Base-by-base conservation (phyloP, 2,113 vertebrate species). In the Haplochromis vanheusdeni region DNA sequence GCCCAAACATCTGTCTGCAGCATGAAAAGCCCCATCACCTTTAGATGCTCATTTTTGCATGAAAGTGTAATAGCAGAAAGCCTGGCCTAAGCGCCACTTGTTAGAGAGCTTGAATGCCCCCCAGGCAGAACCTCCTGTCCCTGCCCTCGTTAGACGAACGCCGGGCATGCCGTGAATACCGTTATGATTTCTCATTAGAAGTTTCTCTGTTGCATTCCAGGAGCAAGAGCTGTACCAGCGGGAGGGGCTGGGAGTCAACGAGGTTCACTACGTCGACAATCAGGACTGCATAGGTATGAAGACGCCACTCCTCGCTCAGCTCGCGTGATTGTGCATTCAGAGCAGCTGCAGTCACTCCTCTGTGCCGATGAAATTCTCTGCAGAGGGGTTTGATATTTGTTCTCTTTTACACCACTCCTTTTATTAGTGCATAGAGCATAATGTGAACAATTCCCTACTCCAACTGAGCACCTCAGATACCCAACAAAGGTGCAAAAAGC, bases 261-360 rank as follows among this genome's bases (percentile, higher is more conserved):
- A 99, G 96, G 98, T 99, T 3, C 98, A 97, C 92, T 99, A 99
- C 4, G 98, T 99, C 14, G 99, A 99, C 96, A 99, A 99, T 91
- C 99, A 99, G 93, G 99, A 99, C 94, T 99, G 99, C 85, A 99
- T 99, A 94, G 98, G 98, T 99, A 94, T 4, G 87, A 49, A 51
- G 33, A 21, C 6, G 12, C 16, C 56, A 1, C 35, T 56, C 73
- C 2, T 16, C 3, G 6, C 42, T 75, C 45, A 33, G 45, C 45
- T 47, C 4, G 26, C 3, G 11, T n/a, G 16, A 49, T 49, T 77
- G 23, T 23, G 68, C 45, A 80, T 82, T 87, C 82, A 55, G 49
- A 84, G 23, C 65, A 19, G 73, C 58, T 52, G 19, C 31, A 6
- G 16, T 13, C 49, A 16, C 21, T 84, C 17, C 2, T 47, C 81